Percentiles rank a stretch among this genome's conserved stretches.
Conservation (phyloP, 37 sponge, comb jelly and placozoan species). For the Eunapius fragilis region DNA sequence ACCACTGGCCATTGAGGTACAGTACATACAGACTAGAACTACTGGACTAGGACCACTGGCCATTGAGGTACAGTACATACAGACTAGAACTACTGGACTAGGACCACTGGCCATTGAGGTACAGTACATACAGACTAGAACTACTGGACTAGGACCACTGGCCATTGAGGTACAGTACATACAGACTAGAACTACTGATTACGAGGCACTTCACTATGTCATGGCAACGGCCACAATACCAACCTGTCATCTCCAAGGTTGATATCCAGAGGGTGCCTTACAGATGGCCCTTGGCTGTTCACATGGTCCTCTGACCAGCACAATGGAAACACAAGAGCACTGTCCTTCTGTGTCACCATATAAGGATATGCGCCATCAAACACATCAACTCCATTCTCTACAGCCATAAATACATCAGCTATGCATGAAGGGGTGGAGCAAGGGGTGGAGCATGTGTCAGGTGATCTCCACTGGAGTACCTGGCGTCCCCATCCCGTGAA, state of each 20-base stretch:
- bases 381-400: constrained; percentile 82
- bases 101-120: too few relatives aligned
- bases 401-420: constrained; percentile 64
- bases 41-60: too few relatives aligned
- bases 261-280: not conserved
- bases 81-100: too few relatives aligned
- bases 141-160: too few relatives aligned
- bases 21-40: too few relatives aligned
- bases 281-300: not conserved
- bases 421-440: not conserved
- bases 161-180: too few relatives aligned
- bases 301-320: not conserved
- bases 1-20: too few relatives aligned
- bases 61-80: too few relatives aligned
- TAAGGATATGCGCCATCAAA: constrained; percentile 70
- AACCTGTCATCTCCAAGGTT: not conserved
- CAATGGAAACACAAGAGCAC: constrained; percentile 35
- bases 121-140: too few relatives aligned
- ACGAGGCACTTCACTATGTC: too few relatives aligned
- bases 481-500: constrained; percentile 56
- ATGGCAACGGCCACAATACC: not conserved
- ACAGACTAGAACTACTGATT: too few relatives aligned
- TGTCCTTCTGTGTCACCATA: constrained; percentile 42
- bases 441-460: not conserved
- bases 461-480: too few relatives aligned